These are phyloP conservation scores for Ptychobarbus kaznakovi DNA, from an alignment of 2,797 vertebrate genomes.

Conservation along the genomic window DNA sequence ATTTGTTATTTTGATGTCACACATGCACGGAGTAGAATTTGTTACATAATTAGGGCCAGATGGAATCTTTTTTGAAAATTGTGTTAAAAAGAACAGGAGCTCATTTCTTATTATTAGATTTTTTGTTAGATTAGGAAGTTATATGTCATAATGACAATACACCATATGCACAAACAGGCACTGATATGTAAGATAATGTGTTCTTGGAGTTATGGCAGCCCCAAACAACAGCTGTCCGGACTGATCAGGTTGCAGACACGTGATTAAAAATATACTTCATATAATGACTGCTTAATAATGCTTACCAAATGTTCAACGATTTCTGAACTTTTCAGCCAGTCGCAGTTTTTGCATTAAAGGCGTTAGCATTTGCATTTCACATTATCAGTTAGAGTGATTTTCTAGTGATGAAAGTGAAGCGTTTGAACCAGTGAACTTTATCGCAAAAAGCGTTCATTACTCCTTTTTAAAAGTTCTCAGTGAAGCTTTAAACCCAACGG, in stretches of 20 bases:
- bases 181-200: neutral
- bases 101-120: neutral
- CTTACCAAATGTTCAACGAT: neutral
- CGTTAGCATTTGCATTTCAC: no score
- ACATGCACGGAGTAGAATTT: neutral
- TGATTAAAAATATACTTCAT: neutral
- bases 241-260: neutral
- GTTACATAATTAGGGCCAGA: neutral
- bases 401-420: no score
- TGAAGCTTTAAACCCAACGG: no score
- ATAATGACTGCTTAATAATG: neutral
- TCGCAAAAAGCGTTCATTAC: no score
- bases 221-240: neutral
- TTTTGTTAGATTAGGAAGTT: neutral
- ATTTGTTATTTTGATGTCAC: neutral
- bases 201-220: neutral
- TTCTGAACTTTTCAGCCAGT: neutral
- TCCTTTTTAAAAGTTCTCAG: no score
- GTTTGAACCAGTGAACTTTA: no score
- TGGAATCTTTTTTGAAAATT: neutral
- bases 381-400: no score
- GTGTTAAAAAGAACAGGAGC: neutral
- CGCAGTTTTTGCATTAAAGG: neutral
- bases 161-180: neutral
- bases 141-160: neutral